Conservation (phyloP, 2,113 vertebrate genomes). For the Dinomys branickii region DNA sequence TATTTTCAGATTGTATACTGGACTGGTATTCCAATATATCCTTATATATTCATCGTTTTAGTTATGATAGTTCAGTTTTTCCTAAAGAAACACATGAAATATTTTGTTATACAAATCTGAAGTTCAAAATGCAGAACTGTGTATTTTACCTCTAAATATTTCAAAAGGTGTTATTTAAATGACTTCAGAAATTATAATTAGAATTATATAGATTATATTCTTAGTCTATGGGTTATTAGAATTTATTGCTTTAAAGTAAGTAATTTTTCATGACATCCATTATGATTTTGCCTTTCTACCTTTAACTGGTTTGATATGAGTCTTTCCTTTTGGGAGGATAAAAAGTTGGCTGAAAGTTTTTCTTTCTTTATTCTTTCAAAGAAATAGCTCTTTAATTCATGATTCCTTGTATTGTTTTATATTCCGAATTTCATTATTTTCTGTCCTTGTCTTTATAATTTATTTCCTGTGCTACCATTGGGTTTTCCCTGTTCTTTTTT, state of each 20-base stretch:
- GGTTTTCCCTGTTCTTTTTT: background rate
- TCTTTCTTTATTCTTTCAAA: background rate
- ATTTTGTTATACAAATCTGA: background rate
- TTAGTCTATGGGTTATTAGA: background rate
- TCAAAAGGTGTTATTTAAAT: background rate
- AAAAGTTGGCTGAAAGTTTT: background rate
- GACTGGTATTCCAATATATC: background rate
- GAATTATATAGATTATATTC: background rate
- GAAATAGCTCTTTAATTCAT: background rate
- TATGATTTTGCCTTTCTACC: background rate
- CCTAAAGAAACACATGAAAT: background rate
- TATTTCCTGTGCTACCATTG: background rate
- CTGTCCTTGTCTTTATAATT: background rate
- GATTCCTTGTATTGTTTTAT: background rate
- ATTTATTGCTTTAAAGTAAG: slow-evolving; percentile 18
- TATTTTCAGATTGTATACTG: background rate
- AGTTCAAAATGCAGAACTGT: background rate
- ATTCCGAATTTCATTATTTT: background rate
- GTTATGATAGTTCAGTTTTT: background rate
- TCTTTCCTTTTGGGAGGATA: background rate
- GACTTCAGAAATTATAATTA: background rate
- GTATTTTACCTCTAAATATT: background rate
- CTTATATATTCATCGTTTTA: background rate
- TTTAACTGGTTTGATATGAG: background rate
- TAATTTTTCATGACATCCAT: background rate